A percentile compares a stretch with the other conserved stretches of the same genome.
These are phyloP conservation scores for Bradypus variegatus DNA, from an alignment of 2,797 vertebrate species.

Conservation along the genomic window DNA sequence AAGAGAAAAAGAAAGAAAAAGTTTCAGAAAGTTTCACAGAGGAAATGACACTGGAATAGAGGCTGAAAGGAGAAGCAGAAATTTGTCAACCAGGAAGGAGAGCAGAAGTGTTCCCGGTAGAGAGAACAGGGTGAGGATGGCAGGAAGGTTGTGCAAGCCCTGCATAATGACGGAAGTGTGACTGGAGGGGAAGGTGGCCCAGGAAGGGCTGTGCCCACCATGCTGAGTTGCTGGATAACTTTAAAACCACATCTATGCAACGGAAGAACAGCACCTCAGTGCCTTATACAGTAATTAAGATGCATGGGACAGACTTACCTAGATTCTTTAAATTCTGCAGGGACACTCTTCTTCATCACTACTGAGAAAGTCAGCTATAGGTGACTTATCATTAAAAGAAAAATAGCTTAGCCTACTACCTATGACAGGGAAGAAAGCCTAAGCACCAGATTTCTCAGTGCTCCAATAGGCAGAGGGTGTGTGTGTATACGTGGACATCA, in stretches of 20 bases:
- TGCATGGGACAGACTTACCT: conserved; percentile 72
- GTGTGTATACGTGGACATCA: background rate
- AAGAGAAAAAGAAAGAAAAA: background rate
- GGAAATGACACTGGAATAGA: background rate
- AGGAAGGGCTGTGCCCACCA: background rate
- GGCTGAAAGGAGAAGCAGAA: background rate
- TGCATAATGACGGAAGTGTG: no score
- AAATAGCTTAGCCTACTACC: background rate
- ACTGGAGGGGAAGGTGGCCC: no score
- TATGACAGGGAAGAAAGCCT: background rate
- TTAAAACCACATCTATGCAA: background rate
- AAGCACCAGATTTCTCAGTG: background rate
- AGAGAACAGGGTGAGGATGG: background rate
- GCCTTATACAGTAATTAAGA: background rate
- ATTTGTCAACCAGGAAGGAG: background rate
- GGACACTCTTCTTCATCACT: conserved; percentile 82
- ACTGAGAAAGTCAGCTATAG: conserved; percentile 77
- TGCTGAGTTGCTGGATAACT: background rate
- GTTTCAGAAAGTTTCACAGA: background rate
- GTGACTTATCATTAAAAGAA: conserved; percentile 46
- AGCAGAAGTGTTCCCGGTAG: background rate
- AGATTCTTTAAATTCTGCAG: conserved; percentile 81
- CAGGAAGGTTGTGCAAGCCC: background rate
- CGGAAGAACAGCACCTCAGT: background rate
- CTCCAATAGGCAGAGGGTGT: background rate